Evolutionary conservation across 2,113 vertebrate genomes (phyloP).

Genomic region (Aegithalos caudatus): DNA sequence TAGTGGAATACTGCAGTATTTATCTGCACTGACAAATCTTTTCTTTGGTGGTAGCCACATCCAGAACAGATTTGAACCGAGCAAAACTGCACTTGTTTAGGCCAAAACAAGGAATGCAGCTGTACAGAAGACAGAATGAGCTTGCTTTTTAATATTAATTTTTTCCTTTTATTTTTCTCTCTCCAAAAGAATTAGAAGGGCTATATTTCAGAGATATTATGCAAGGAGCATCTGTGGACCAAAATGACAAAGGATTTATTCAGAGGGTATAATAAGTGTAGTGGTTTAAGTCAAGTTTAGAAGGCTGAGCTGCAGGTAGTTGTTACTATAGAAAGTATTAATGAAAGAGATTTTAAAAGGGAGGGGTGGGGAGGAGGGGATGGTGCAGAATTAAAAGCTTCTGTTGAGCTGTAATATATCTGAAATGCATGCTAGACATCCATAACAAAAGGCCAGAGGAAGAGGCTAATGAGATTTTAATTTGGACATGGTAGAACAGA

Average conservation of each 20-base stretch:
- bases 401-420: background rate
- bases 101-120: background rate
- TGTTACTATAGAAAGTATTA: background rate
- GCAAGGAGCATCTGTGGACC: background rate
- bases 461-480: background rate
- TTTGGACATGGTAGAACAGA: background rate
- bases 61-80: background rate
- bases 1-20: background rate
- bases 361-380: fast-evolving
- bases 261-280: background rate
- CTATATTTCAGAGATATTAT: background rate
- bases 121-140: background rate
- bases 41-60: background rate
- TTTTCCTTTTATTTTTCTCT: too few relatives aligned
- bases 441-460: background rate
- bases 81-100: background rate
- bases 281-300: background rate
- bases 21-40: background rate
- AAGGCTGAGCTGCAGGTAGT: background rate
- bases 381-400: background rate
- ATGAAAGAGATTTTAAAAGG: background rate
- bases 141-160: background rate
- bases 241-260: background rate
- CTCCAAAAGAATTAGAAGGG: background rate
- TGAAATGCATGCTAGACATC: background rate